Percentiles rank a stretch among this genome's conserved stretches.
Evolutionary conservation across 2,113 vertebrate species (phyloP).

Genomic region (Amazona guildingii): DNA sequence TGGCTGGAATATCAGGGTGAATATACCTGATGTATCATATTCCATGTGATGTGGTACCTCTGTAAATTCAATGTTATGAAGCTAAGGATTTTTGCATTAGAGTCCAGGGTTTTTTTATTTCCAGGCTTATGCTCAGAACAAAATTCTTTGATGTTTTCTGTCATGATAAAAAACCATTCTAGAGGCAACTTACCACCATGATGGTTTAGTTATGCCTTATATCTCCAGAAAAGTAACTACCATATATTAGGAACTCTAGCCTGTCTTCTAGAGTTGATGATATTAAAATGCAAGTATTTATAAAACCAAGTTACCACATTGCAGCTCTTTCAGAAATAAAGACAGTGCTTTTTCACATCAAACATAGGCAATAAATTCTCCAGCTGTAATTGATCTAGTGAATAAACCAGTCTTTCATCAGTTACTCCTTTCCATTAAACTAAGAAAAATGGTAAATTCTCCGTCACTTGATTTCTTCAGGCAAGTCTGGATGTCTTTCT

Average conservation of each 20-base stretch:
- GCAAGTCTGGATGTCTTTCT: constrained; percentile 6
- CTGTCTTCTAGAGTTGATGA: background rate
- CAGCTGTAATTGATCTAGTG: background rate
- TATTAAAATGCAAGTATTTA: background rate
- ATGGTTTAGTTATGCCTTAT: background rate
- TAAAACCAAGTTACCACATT: background rate
- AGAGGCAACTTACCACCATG: background rate
- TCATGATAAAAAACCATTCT: background rate
- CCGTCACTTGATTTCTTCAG: background rate
- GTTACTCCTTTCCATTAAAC: background rate
- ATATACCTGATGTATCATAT: background rate
- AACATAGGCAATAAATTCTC: background rate
- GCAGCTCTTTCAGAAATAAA: background rate
- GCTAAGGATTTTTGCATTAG: background rate
- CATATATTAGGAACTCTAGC: background rate
- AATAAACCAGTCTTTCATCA: constrained; percentile 32
- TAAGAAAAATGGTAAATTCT: background rate
- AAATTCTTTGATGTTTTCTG: background rate
- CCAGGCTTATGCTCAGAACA: background rate
- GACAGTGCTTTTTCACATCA: background rate
- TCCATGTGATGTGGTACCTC: background rate
- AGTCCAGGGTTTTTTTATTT: background rate
- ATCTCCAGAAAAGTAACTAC: background rate
- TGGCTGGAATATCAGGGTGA: background rate
- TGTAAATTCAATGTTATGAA: background rate